Evolutionary conservation across 2,113 vertebrate species (phyloP), one percentile per base, ranked within the genome.

Genomic region (Centropus unirufus): DNA sequence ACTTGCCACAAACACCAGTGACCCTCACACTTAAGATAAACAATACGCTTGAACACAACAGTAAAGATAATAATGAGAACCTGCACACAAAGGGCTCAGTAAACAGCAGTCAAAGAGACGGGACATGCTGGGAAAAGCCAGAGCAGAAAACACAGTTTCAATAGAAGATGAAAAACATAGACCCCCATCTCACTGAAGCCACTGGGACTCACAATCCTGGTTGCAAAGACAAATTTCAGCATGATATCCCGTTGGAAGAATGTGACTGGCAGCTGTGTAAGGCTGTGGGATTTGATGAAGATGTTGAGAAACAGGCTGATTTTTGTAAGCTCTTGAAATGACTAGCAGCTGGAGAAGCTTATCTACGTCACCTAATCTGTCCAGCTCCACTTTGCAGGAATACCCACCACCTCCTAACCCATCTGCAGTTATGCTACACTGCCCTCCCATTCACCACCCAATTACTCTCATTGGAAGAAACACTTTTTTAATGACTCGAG

Each of bases 321-420:
- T 82, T 87, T 49, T 4, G 5, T 44, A 84, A 92, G 40, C 24
- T 81, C 34, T 72, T 64, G 54, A 89, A 91, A 87, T 52, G 44
- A 46, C 44, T 21, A 67, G 34, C 62, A 96, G 77, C 66, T 58
- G 74, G 49, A 87, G 55, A 87, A 89, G 24, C 58, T 92, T 72
- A 66, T 55, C 74, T 82, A 39, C 4, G 0, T 47, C 91, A 92
- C 22, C 32, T 87, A 61, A 81, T 54, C 81, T 51, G 58, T 32
- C 66, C 77, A 85, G 63, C 36, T 86, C 46, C 59, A 32, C 36
- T 94, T 49, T 26, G 40, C 44, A 84, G 77, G 69, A 75, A 57
- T 11, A 32, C 10, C 77, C n/a, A 19, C 0, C 2, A 32, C 57
- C 89, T 83, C 10, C 1, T 17, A 70, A 26, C 44, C 30, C 24